Conservation (phyloP, 2,888 invertebrate genomes). For the Zeuzera pyrina region DNA sequence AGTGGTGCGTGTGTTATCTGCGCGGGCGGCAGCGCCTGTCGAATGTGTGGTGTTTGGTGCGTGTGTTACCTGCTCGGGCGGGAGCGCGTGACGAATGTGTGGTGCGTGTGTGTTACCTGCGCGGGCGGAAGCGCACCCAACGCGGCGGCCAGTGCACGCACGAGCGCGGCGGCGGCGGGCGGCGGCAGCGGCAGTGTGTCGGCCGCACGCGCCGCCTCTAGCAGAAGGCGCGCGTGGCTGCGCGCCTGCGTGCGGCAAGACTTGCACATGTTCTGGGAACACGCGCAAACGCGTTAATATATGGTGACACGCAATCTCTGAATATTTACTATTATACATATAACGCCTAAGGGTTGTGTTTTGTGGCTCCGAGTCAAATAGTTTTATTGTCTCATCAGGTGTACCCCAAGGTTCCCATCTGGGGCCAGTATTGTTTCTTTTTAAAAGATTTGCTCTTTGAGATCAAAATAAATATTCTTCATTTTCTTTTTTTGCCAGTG, state of each 20-base stretch:
- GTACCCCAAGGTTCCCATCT: too few species aligned
- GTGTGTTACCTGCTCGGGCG: neutral
- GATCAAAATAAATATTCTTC: too few species aligned
- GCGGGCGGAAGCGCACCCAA: conserved; percentile 64
- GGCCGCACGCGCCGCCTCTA: conserved; percentile 81
- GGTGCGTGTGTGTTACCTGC: too few species aligned
- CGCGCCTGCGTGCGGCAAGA: conserved; percentile 86
- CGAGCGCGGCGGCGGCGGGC: conserved; percentile 81
- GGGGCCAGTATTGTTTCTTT: too few species aligned
- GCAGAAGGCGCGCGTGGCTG: conserved; percentile 79
- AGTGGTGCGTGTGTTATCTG: neutral
- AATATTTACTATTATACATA: too few species aligned
- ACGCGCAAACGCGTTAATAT: too few species aligned
- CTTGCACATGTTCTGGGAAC: conserved; percentile 79
- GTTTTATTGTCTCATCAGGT: too few species aligned
- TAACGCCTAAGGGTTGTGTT: too few species aligned
- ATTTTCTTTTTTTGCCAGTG: too few species aligned
- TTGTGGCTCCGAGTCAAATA: too few species aligned
- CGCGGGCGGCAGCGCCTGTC: neutral
- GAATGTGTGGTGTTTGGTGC: neutral
- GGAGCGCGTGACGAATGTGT: neutral
- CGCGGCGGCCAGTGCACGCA: conserved; percentile 77
- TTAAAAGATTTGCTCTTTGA: too few species aligned
- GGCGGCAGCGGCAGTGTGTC: conserved; percentile 82
- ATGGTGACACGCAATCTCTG: too few species aligned